phyloP scores from a whole-genome alignment of 2,113 vertebrate species.

The Atlantisia rogersi region DNA sequence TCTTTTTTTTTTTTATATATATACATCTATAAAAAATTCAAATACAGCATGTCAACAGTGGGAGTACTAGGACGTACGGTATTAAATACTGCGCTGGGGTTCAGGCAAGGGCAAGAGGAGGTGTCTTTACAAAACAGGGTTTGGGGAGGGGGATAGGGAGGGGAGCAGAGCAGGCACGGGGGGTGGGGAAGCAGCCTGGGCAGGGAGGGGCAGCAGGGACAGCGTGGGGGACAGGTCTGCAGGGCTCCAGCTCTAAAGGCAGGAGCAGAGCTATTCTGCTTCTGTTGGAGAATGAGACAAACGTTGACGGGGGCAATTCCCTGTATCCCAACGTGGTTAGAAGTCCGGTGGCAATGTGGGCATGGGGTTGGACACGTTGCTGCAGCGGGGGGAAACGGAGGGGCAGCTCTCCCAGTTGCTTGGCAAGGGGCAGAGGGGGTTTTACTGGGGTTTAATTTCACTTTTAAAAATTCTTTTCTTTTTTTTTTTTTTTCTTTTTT shows the following conservation, averaged over 20 bases:
- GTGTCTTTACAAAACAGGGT: conserved; percentile 62
- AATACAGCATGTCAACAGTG: conserved; percentile 68
- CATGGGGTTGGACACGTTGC: background rate
- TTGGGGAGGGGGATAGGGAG: background rate
- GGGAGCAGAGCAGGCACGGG: conserved; percentile 2
- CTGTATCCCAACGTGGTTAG: conserved; percentile 33
- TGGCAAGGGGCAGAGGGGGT: background rate
- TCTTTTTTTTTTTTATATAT: conserved; percentile 60
- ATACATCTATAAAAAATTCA: conserved; percentile 80
- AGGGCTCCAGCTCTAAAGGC: conserved; percentile 35
- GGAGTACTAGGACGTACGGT: conserved; percentile 66
- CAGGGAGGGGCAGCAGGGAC: background rate
- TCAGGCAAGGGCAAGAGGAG: conserved; percentile 40
- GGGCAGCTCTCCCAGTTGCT: background rate
- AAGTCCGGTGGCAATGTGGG: background rate
- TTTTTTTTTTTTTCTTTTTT: background rate
- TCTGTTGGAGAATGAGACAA: conserved; percentile 42
- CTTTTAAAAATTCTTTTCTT: background rate
- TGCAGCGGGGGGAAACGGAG: background rate
- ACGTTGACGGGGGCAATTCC: background rate
- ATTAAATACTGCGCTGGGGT: conserved; percentile 73
- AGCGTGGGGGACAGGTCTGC: background rate
- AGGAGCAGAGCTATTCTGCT: conserved; percentile 53
- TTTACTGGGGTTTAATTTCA: background rate
- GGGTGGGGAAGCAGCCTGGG: background rate